Conservation (phyloP, 2,113 vertebrate species). For the Ictalurus furcatus region DNA sequence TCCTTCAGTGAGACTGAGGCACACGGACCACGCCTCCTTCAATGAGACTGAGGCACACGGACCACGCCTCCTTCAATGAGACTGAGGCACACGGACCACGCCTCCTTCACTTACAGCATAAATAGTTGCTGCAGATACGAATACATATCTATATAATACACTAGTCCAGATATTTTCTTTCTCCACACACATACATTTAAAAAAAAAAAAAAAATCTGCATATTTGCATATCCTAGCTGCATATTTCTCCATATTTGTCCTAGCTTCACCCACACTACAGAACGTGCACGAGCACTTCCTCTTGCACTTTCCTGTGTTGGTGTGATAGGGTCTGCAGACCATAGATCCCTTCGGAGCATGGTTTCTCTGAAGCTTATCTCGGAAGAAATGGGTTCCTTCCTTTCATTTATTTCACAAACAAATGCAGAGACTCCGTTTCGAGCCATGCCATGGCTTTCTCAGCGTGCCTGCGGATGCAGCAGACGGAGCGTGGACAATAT, state of each 20-base stretch:
- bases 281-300: constrained; percentile 6
- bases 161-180: too few species aligned
- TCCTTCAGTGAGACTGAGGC: not conserved
- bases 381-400: constrained; percentile 26
- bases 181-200: not conserved
- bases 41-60: not conserved
- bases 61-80: too few species aligned
- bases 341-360: not conserved
- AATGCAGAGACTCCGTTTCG: not conserved
- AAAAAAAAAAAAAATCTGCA: too few species aligned
- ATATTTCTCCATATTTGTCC: not conserved
- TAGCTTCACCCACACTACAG: not conserved
- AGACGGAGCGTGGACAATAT: not conserved
- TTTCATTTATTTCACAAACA: constrained; percentile 5
- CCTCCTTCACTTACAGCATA: not conserved
- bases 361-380: constrained; percentile 34
- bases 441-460: not conserved
- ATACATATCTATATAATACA: not conserved
- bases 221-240: too few species aligned
- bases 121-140: not conserved
- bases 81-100: too few species aligned
- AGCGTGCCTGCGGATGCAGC: not conserved
- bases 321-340: not conserved
- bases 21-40: not conserved
- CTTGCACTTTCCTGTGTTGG: constrained; percentile 34